Evolutionary conservation across 2,888 invertebrate species (phyloP).

Genomic region (Phlogophora meticulosa): DNA sequence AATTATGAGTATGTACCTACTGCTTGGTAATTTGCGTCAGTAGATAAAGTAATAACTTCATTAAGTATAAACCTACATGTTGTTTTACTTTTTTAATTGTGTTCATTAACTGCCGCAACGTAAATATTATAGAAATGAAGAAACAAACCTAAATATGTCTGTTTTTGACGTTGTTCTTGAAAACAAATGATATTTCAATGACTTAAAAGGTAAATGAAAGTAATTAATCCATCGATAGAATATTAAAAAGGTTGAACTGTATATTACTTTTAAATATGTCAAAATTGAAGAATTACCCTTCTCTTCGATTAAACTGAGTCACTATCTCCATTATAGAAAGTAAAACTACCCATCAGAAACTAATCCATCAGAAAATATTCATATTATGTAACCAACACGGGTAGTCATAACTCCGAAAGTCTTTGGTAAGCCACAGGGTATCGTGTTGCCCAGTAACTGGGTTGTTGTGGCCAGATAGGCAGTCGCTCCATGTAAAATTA

Average conservation of each 20-base stretch:
- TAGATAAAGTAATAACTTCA: constrained; percentile 21
- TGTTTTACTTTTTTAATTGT: constrained; percentile 40
- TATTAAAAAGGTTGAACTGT: background rate
- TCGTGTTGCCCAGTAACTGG: too few relatives aligned
- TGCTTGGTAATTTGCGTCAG: constrained; percentile 30
- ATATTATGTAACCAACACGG: background rate
- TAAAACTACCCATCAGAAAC: too few relatives aligned
- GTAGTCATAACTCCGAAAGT: too few relatives aligned
- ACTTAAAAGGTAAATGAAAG: background rate
- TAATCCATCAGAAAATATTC: background rate
- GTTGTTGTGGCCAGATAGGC: too few relatives aligned
- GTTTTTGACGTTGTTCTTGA: constrained; percentile 1
- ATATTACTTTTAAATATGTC: background rate
- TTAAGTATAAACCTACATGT: background rate
- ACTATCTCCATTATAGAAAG: background rate
- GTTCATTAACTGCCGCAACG: background rate
- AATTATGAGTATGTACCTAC: background rate
- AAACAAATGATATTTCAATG: background rate
- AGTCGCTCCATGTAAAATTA: too few relatives aligned
- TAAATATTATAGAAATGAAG: constrained; percentile 10
- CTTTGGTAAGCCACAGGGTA: too few relatives aligned
- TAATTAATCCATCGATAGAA: background rate
- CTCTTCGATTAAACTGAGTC: background rate
- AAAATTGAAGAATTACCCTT: background rate
- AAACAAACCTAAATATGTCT: constrained; percentile 5